A percentile compares a stretch with the other conserved stretches of the same genome.
phyloP scores from a whole-genome alignment of 2,888 invertebrate genomes.

The Geotrupes spiniger region DNA sequence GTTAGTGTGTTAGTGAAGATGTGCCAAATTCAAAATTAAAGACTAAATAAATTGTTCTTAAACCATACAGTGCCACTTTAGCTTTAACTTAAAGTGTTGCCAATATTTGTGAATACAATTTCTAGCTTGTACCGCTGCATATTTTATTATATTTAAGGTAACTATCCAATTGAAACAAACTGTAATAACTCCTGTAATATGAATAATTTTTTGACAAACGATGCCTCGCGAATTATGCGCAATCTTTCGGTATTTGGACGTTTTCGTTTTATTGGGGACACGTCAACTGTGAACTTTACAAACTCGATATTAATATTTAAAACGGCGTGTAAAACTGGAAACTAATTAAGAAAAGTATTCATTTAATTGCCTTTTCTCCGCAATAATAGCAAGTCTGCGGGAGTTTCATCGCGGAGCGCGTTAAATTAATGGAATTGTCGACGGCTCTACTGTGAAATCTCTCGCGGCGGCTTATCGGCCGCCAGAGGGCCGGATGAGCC shows the following conservation, averaged over 20 bases:
- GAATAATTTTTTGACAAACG: too few relatives aligned
- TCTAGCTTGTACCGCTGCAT: too few relatives aligned
- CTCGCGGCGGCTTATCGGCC: slow-evolving; percentile 45
- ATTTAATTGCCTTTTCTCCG: slow-evolving; percentile 46
- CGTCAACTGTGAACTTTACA: slow-evolving; percentile 27
- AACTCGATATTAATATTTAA: slow-evolving; percentile 42
- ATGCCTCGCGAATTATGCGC: background rate
- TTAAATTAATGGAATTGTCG: slow-evolving; percentile 51
- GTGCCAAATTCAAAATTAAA: too few relatives aligned
- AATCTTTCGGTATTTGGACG: slow-evolving; percentile 3
- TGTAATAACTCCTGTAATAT: too few relatives aligned
- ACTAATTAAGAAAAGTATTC: slow-evolving; percentile 51
- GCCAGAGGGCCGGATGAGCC: slow-evolving; percentile 39
- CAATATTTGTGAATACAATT: too few relatives aligned
- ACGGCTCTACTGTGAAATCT: slow-evolving; percentile 45
- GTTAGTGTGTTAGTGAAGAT: too few relatives aligned
- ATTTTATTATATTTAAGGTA: too few relatives aligned
- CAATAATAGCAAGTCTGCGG: slow-evolving; percentile 43
- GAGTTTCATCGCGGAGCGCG: slow-evolving; percentile 43
- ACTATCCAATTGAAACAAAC: too few relatives aligned
- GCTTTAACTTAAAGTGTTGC: too few relatives aligned
- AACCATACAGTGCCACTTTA: too few relatives aligned
- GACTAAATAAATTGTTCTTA: too few relatives aligned
- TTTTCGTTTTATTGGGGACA: slow-evolving; percentile 6
- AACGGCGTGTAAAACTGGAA: slow-evolving; percentile 46